phyloP scores from a whole-genome alignment of 2,888 invertebrate species.

The Dolichomitus sp. region DNA sequence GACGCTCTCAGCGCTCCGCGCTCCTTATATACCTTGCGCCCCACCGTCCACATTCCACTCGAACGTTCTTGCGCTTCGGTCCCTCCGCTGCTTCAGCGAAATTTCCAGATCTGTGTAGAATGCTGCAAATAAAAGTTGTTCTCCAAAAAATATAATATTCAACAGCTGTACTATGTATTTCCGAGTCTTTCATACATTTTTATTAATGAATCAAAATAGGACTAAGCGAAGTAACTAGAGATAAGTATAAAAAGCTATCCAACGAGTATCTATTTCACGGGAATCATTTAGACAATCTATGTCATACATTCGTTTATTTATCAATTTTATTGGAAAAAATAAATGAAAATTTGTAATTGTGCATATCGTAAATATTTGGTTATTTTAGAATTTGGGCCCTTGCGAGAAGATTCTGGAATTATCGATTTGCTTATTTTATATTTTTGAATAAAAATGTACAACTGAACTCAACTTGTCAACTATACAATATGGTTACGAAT shows the following conservation, averaged over 20 bases:
- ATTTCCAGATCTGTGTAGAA: neutral
- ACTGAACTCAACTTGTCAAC: no score
- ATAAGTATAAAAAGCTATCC: neutral
- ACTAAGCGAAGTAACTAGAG: neutral
- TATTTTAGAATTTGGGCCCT: neutral
- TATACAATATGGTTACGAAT: neutral
- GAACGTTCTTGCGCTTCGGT: slow-evolving; percentile 8
- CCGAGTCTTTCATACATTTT: neutral
- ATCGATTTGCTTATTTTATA: no score
- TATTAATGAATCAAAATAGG: neutral
- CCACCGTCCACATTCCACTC: neutral
- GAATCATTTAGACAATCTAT: neutral
- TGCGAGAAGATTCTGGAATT: neutral
- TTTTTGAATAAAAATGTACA: no score
- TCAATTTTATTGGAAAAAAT: neutral
- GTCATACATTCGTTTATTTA: neutral
- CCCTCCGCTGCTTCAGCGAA: neutral
- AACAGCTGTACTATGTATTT: neutral
- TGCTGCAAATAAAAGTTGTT: neutral
- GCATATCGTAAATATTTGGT: neutral
- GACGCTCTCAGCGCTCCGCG: slow-evolving; percentile 30
- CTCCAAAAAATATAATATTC: neutral
- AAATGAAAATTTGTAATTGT: neutral
- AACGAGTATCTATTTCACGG: neutral
- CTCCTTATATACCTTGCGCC: slow-evolving; percentile 15